Evolutionary conservation across 2,113 vertebrate species (phyloP).

Genomic region (Istiophorus platypterus): DNA sequence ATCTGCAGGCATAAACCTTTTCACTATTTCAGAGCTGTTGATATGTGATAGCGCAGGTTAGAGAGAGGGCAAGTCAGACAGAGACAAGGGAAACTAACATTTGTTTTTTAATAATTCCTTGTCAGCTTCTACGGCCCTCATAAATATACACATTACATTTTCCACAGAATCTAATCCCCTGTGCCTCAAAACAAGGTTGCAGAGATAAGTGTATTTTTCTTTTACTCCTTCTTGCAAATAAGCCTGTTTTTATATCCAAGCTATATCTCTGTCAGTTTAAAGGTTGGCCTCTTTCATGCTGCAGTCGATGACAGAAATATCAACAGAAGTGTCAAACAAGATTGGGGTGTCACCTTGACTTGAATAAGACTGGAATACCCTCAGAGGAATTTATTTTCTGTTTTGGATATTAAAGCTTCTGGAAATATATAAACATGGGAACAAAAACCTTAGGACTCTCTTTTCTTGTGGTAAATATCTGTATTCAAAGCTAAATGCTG

Average conservation of each 20-base stretch:
- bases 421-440: background rate
- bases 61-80: background rate
- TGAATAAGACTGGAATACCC: background rate
- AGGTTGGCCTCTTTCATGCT: background rate
- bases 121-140: slow-evolving; percentile 39
- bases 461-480: background rate
- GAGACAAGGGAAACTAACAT: slow-evolving; percentile 47
- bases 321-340: slow-evolving; percentile 36
- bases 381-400: background rate
- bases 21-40: slow-evolving; percentile 42
- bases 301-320: slow-evolving; percentile 28
- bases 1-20: slow-evolving; percentile 58
- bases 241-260: slow-evolving; percentile 4
- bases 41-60: slow-evolving; percentile 39
- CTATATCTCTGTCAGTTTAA: slow-evolving; percentile 13
- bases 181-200: slow-evolving; percentile 10
- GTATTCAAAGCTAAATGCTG: background rate
- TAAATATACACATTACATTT: slow-evolving; percentile 19
- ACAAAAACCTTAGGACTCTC: background rate
- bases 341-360: slow-evolving; percentile 30
- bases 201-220: slow-evolving; percentile 21
- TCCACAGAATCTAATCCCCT: background rate
- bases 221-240: slow-evolving; percentile 4
- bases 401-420: background rate
- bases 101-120: slow-evolving; percentile 66